These are phyloP conservation scores for Sarcophilus harrisii DNA, from an alignment of 2,797 vertebrate genomes.

Conservation along the genomic window DNA sequence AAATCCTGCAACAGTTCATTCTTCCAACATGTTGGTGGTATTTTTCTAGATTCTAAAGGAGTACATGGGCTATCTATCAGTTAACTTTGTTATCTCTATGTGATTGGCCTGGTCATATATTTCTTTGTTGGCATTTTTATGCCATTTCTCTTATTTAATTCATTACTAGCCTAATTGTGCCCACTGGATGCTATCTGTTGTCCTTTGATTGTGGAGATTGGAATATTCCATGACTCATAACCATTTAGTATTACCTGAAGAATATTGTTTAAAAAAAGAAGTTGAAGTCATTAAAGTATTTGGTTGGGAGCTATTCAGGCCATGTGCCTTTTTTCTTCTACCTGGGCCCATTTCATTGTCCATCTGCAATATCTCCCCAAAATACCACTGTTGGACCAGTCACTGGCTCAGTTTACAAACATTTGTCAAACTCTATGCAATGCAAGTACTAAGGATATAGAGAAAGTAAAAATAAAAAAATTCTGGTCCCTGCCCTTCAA, in stretches of 20 bases:
- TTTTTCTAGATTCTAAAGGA: not conserved
- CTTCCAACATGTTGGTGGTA: not conserved
- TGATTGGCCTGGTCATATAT: not conserved
- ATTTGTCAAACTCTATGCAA: not conserved
- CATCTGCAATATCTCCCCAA: not conserved
- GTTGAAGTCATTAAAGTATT: not conserved
- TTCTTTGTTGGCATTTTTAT: not conserved
- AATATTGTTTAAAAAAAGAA: not conserved
- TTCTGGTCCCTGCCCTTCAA: not conserved
- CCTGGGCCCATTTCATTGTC: not conserved
- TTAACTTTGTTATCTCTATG: not conserved
- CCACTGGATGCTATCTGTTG: not conserved
- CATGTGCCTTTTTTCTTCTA: not conserved
- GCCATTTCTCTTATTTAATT: not conserved
- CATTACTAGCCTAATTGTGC: not conserved
- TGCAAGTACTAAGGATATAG: not conserved
- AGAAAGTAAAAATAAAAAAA: not conserved
- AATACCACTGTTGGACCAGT: not conserved
- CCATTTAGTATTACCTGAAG: not conserved
- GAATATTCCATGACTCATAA: not conserved
- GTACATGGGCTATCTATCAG: not conserved
- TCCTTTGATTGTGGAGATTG: not conserved
- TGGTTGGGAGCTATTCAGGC: not conserved
- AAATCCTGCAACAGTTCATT: not conserved
- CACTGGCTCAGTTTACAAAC: not conserved